A percentile compares a stretch with the other conserved stretches of the same genome.
Evolutionary conservation across 2,888 invertebrate species (phyloP).

Genomic region (Dyspetes luteomarginatus): DNA sequence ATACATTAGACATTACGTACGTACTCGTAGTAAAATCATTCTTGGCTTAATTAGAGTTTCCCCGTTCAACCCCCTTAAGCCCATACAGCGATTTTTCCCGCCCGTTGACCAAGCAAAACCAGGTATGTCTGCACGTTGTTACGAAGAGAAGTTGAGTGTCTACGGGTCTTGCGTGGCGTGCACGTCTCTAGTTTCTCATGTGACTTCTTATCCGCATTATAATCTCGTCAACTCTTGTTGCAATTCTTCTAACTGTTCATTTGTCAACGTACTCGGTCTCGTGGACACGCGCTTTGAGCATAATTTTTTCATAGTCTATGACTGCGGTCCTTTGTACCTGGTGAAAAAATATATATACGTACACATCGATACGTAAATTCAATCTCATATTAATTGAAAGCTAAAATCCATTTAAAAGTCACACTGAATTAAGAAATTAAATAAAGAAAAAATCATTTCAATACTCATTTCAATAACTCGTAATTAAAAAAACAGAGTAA

Average conservation of each 20-base stretch:
- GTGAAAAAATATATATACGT: background rate
- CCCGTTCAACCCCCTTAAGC: background rate
- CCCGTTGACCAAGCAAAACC: conserved; percentile 26
- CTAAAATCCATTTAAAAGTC: too few species aligned
- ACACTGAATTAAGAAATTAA: too few species aligned
- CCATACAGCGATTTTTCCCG: too few species aligned
- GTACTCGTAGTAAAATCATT: conserved; percentile 34
- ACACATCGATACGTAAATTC: background rate
- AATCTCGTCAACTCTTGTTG: conserved; percentile 68
- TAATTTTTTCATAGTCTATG: conserved; percentile 20
- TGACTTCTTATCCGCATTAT: conserved; percentile 70
- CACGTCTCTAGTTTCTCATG: conserved; percentile 30
- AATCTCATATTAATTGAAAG: too few species aligned
- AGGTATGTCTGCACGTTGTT: conserved; percentile 34
- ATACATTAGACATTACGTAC: conserved; percentile 10
- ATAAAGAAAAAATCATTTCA: too few species aligned
- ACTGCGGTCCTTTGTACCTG: background rate
- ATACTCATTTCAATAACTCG: too few species aligned
- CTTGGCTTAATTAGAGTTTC: conserved; percentile 49
- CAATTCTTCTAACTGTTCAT: conserved; percentile 70
- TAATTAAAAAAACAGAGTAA: too few species aligned
- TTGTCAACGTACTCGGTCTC: conserved; percentile 64
- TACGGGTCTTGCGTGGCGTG: conserved; percentile 22
- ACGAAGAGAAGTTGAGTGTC: background rate
- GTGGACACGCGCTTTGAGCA: conserved; percentile 17